Evolutionary conservation across 2,797 vertebrate species (phyloP).

Genomic region (Arvicola amphibius): DNA sequence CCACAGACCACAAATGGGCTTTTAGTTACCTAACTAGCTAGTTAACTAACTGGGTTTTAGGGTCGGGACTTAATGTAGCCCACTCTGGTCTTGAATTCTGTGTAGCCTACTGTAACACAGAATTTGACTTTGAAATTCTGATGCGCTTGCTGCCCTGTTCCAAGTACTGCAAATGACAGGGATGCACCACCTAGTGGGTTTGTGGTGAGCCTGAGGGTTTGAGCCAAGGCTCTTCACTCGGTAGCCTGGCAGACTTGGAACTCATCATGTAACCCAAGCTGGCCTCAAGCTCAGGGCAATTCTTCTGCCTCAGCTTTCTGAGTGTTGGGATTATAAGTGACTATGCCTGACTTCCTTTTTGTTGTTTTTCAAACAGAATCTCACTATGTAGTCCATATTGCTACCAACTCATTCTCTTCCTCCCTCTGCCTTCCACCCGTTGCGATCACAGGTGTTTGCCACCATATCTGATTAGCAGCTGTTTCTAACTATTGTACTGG

Average conservation of each 20-base stretch:
- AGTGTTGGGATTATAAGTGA: not conserved
- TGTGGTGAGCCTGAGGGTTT: not conserved
- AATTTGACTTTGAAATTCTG: not conserved
- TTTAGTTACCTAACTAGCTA: not conserved
- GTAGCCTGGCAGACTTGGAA: not conserved
- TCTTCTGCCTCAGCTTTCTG: not conserved
- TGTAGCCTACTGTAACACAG: not conserved
- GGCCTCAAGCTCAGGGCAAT: not conserved
- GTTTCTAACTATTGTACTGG: not conserved
- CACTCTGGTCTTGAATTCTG: not conserved
- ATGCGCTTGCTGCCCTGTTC: not conserved
- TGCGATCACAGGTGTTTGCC: not conserved
- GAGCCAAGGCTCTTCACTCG: too few relatives aligned
- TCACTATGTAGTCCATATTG: not conserved
- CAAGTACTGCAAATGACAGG: not conserved
- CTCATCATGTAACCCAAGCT: not conserved
- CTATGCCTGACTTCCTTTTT: not conserved
- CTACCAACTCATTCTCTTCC: not conserved
- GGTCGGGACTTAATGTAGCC: not conserved
- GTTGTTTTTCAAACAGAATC: not conserved
- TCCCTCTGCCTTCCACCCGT: not conserved
- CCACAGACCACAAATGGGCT: not conserved
- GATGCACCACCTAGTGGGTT: not conserved
- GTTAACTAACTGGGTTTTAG: not conserved
- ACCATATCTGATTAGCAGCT: not conserved